Evolutionary conservation across 2,797 vertebrate genomes (phyloP), one percentile per base, ranked within the genome.

Genomic region (Melopsittacus undulatus): DNA sequence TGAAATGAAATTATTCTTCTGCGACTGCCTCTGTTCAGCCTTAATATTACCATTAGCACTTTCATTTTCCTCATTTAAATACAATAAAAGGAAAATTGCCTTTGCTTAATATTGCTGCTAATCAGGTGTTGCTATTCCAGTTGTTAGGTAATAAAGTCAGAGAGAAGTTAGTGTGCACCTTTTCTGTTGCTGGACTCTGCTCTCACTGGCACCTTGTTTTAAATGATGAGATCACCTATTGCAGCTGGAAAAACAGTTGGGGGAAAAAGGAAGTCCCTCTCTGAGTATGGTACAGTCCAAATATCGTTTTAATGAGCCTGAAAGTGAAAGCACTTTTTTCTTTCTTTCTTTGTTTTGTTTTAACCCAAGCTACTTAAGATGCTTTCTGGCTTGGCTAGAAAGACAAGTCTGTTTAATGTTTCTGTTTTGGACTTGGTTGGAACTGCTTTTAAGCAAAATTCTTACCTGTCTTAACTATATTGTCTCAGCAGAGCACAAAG

Each of bases 61-160:
- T 87, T 77, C 24, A 27, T 89, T 95, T 94, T 87, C 42, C 43
- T 92, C 32, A 64, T 92, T 92, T 96, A 83, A 90, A 89, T 89
- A 48, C 52, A 87, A 49, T 76, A 81, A 91, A 88, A 79, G 46
- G 51, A 86, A 88, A 69, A 79, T 21, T 80, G 48, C 20, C 29
- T 79, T 82, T 66, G 29, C 56, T 77, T 89, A 87, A 87, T 94
- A 72, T 5, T 84, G 70, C 84, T 90, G 80, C 72, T 92, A 79
- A 54, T 85, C 64, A 52, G 32, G 51, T 89, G 83, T 90, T 92
- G 85, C 85, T 76, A 4, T 92, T 90, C 51, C 42, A n/a, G 30
- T 51, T 88, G 93, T 73, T 61, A 7, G 51, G 57, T 0, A 29
- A 79, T 59, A 36, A 79, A 82, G 42, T 79, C 24, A 11, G 38